These are phyloP conservation scores for Botrylloides violaceus DNA, from an alignment of 23 tunicate species.

Conservation along the genomic window DNA sequence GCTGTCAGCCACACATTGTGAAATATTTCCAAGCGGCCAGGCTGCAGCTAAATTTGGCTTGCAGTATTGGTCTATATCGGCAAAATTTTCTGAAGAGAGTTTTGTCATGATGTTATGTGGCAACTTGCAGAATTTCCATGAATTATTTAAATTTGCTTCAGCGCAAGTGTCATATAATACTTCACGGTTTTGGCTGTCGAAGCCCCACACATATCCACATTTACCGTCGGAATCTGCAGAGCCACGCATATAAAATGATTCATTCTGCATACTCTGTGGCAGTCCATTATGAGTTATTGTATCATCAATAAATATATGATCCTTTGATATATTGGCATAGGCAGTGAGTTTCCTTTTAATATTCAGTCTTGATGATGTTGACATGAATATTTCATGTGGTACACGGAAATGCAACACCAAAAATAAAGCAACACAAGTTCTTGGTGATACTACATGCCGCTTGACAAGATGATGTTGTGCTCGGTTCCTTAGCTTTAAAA, in stretches of 20 bases:
- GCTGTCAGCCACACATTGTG: not conserved
- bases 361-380: not conserved
- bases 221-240: not conserved
- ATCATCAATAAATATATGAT: conserved; percentile 4
- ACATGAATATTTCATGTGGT: not conserved
- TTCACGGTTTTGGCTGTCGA: conserved; percentile 11
- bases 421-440: conserved; percentile 15
- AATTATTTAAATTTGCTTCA: conserved; percentile 8
- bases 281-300: conserved; percentile 2
- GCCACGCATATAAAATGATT: not conserved
- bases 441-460: not conserved
- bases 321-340: conserved; percentile 7
- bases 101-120: not conserved
- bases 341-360: conserved; percentile 3
- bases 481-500: not conserved
- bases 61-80: not conserved
- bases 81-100: not conserved
- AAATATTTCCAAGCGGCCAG: conserved; percentile 14
- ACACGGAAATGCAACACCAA: conserved; percentile 12
- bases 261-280: conserved; percentile 5
- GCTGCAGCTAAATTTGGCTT: conserved; percentile 17
- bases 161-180: conserved; percentile 20
- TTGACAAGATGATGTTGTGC: not conserved
- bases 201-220: conserved; percentile 29
- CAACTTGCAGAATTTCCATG: conserved; percentile 23